Percentiles rank a stretch among this genome's conserved stretches.
phyloP scores from a whole-genome alignment of 2,113 vertebrate genomes.

The Dermatemys mawii region DNA sequence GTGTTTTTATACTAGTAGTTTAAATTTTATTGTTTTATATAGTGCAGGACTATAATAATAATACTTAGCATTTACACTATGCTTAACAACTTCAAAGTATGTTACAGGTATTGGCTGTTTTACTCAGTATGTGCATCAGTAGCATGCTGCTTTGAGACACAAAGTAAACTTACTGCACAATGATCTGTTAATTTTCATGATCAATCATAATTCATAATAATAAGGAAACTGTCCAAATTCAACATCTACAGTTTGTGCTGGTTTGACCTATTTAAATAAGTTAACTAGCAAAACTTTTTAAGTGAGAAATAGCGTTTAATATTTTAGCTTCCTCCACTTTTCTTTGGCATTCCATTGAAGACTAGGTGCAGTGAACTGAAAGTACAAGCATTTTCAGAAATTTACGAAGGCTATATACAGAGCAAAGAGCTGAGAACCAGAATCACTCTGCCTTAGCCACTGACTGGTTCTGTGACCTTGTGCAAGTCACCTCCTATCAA shows the following conservation, averaged over 20 bases:
- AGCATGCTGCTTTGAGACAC: background rate
- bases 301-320: background rate
- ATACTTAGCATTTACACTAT: background rate
- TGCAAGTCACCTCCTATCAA: background rate
- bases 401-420: background rate
- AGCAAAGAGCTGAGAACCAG: background rate
- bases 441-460: background rate
- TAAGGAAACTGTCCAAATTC: background rate
- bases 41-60: background rate
- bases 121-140: background rate
- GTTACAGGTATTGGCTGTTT: background rate
- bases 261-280: background rate
- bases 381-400: background rate
- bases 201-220: background rate
- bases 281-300: background rate
- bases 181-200: background rate
- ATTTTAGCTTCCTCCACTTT: background rate
- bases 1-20: background rate
- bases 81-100: background rate
- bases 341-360: accelerated
- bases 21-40: background rate
- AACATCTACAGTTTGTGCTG: background rate
- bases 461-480: background rate
- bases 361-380: accelerated
- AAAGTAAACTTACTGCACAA: background rate